Evolutionary conservation across 2,113 vertebrate genomes (phyloP).

Genomic region (Choloepus hoffmanni): DNA sequence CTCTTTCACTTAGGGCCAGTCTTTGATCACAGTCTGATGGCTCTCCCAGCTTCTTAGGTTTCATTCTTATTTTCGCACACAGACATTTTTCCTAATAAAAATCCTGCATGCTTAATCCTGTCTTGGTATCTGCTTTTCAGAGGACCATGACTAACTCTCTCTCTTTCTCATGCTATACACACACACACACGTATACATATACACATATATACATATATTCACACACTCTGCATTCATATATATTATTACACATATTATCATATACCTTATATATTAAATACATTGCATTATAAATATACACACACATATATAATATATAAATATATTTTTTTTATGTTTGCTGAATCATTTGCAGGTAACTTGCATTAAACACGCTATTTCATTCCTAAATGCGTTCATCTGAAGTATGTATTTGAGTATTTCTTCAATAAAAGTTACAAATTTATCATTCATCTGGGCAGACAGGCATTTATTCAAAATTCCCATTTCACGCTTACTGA

Average conservation of each 20-base stretch:
- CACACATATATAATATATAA: not conserved
- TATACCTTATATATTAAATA: too few species aligned
- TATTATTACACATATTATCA: too few species aligned
- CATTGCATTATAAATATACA: too few species aligned
- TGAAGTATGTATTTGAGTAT: not conserved
- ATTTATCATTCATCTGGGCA: not conserved
- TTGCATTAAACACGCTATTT: not conserved
- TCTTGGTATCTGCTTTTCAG: not conserved
- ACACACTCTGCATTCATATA: not conserved
- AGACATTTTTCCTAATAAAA: not conserved
- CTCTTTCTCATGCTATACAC: not conserved
- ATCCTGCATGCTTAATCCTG: not conserved
- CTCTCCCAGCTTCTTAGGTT: not conserved
- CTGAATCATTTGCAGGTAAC: not conserved
- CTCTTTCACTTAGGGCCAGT: not conserved
- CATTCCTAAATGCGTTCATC: not conserved
- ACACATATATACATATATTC: too few species aligned
- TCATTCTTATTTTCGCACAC: not conserved
- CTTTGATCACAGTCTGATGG: not conserved
- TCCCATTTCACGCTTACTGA: not conserved
- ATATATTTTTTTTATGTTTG: not conserved
- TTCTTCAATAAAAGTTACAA: not conserved
- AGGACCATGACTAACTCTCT: not conserved
- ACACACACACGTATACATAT: too few species aligned
- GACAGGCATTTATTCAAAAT: too few species aligned